A percentile compares a stretch with the other conserved stretches of the same genome.
Conservation (phyloP, 2,113 vertebrate species). For the Cygnus atratus region DNA sequence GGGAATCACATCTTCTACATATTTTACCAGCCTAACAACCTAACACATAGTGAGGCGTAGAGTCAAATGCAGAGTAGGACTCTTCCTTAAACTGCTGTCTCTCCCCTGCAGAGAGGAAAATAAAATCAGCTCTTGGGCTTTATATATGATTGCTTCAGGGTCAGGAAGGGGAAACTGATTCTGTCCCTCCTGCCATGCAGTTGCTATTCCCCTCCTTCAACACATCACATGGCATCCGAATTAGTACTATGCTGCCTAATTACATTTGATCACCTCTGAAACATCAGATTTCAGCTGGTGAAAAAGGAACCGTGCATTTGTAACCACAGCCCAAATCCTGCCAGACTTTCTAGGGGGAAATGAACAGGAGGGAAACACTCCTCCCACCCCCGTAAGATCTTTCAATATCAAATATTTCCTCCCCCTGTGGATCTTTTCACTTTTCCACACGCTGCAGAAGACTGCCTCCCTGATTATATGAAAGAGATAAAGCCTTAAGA, state of each 20-base stretch:
- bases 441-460: background rate
- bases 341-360: fast-evolving
- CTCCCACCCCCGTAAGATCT: background rate
- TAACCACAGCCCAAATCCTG: background rate
- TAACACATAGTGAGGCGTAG: background rate
- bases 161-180: constrained; percentile 19
- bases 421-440: background rate
- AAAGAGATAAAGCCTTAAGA: background rate
- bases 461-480: background rate
- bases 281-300: background rate
- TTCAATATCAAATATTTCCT: background rate
- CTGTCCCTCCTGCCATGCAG: background rate
- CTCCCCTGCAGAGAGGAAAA: constrained; percentile 33
- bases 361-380: background rate
- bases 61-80: background rate
- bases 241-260: background rate
- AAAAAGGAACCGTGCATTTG: background rate
- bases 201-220: background rate
- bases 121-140: constrained; percentile 5
- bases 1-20: constrained; percentile 31
- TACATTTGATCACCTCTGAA: background rate
- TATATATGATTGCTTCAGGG: background rate
- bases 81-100: background rate
- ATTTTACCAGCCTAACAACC: constrained; percentile 50
- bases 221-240: background rate